Evolutionary conservation across 2,113 vertebrate species (phyloP).

Genomic region (Dasyurus viverrinus): DNA sequence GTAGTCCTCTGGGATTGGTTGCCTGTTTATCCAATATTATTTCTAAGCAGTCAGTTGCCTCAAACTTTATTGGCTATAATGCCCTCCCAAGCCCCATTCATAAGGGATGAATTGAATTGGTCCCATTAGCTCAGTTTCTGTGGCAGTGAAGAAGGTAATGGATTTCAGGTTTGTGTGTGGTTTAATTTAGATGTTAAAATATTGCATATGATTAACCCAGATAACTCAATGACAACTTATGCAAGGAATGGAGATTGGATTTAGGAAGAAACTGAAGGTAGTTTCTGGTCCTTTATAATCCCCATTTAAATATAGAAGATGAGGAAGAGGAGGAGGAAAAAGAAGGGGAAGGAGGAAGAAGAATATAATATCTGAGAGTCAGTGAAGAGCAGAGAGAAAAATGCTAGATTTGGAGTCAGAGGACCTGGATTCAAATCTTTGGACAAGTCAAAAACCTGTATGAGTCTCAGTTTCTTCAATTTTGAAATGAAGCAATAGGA

Average conservation of each 20-base stretch:
- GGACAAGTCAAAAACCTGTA: neutral
- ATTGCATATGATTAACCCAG: constrained; percentile 44
- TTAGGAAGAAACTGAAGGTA: neutral
- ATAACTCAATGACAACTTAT: constrained; percentile 16
- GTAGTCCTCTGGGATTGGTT: neutral
- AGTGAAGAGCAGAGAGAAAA: neutral
- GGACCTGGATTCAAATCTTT: neutral
- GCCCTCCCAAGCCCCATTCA: neutral
- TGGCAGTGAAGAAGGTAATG: constrained; percentile 51
- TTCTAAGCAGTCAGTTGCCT: neutral
- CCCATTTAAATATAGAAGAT: neutral
- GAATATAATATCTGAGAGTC: neutral
- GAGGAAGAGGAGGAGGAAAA: neutral
- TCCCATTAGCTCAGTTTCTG: constrained; percentile 58
- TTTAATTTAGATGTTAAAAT: constrained; percentile 68
- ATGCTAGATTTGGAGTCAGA: neutral
- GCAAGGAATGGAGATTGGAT: neutral
- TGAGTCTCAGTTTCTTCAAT: neutral
- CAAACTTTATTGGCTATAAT: constrained; percentile 1
- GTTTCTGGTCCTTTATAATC: neutral
- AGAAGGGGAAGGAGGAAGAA: neutral
- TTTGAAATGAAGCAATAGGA: neutral
- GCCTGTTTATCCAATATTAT: neutral
- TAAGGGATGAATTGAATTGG: constrained; percentile 50
- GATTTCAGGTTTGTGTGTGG: constrained; percentile 4